phyloP scores from a whole-genome alignment of 1,140 invertebrate genomes.

The Schlechtendalia chinensis region DNA sequence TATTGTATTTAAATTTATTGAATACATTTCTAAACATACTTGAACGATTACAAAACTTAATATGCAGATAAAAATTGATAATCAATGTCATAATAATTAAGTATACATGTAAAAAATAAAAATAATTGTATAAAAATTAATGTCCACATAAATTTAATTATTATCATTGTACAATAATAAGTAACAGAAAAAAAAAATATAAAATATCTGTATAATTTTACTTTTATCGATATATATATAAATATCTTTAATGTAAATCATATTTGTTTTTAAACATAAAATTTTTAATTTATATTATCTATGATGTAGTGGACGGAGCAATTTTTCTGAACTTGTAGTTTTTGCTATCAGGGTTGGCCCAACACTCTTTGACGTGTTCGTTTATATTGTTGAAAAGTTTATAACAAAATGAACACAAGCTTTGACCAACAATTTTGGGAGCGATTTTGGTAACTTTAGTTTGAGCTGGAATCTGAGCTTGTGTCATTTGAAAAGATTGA shows the following conservation, averaged over 20 bases:
- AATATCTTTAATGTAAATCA: background rate
- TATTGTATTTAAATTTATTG: too few species aligned
- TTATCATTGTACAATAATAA: too few species aligned
- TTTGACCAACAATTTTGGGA: background rate
- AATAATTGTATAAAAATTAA: too few species aligned
- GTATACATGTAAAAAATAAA: too few species aligned
- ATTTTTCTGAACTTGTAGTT: constrained; percentile 38
- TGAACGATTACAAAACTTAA: too few species aligned
- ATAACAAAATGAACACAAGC: constrained; percentile 25
- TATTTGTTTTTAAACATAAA: background rate
- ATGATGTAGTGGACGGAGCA: constrained; percentile 7
- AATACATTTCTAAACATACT: too few species aligned
- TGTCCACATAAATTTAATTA: too few species aligned
- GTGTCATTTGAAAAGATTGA: constrained; percentile 25
- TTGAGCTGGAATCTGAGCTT: background rate
- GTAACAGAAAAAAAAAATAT: too few species aligned
- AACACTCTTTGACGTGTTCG: constrained; percentile 28
- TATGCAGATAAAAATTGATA: too few species aligned
- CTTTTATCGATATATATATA: too few species aligned
- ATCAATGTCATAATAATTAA: too few species aligned
- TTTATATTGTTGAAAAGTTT: constrained; percentile 7
- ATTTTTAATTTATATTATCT: background rate
- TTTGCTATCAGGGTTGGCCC: constrained; percentile 28
- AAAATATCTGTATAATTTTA: too few species aligned
- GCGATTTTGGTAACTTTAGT: background rate